Evolutionary conservation across 2,113 vertebrate species (phyloP), one percentile per base, ranked within the genome.

Genomic region (Chionis minor): DNA sequence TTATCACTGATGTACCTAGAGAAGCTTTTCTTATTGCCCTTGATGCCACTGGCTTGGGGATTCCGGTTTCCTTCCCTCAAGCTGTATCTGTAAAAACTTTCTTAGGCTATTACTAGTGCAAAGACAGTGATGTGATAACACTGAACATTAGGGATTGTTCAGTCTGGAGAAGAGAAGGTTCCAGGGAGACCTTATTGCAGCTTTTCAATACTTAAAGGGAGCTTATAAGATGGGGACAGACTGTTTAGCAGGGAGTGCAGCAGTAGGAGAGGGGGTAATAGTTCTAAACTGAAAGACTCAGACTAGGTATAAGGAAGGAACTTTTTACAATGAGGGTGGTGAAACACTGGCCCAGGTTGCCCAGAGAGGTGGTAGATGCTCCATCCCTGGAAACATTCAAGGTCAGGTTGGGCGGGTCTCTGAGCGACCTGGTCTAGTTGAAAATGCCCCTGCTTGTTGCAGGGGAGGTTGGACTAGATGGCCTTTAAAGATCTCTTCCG

Each of bases 401-500:
- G 15, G 9, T 14, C 19, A 45, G 19, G 10, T 3, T 66, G 33
- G 11, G 28, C 0, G 2, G 13, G 8, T 24, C 20, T 78, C 30
- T 56, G 42, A 72, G 28, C 38, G 45, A 38, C 22, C 22, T 58
- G 14, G 33, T 59, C 4, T 54, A 23, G 23, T 67, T 38, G 35
- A n/a, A 26, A 16, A 40, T 70, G 27, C 66, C 18, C 12, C 18
- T 56, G 24, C 28, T 32, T 0, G 12, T 18, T n/a, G 42, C 27
- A 24, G 32, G 7, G 11, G 26, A 61, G 4, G 1, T 17, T 45
- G 28, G 17, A 5, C 11, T 61, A 42, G 40, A 13, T 67, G 59
- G 16, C 2, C 20, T 55, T 35, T 55, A 21, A 24, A 51, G 27
- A 10, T 35, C n/a, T 21, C 22, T 56, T 32, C 24, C n/a, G 49